Evolutionary conservation across 2,888 invertebrate genomes (phyloP).

Genomic region (Drosophila birchii): DNA sequence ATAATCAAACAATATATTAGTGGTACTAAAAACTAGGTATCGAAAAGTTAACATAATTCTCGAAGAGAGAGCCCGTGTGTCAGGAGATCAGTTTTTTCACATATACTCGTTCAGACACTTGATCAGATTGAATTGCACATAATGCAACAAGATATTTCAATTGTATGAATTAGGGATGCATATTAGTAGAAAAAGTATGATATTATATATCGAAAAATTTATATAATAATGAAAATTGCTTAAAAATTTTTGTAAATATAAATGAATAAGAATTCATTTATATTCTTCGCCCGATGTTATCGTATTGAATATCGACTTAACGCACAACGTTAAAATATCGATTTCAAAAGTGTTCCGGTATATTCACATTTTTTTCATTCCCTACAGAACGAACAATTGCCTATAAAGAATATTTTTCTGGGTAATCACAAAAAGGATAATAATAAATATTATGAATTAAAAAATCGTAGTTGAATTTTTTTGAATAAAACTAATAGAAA

Average conservation of each 20-base stretch:
- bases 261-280: too few species aligned
- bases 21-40: not conserved
- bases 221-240: not conserved
- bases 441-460: not conserved
- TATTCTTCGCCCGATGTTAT: too few species aligned
- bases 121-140: not conserved
- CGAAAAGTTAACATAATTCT: not conserved
- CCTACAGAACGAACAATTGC: too few species aligned
- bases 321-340: not conserved
- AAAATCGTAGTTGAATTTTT: not conserved
- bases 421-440: too few species aligned
- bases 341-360: not conserved
- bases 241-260: not conserved
- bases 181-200: not conserved
- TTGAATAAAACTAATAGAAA: not conserved
- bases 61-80: not conserved
- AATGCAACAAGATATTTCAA: not conserved
- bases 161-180: not conserved
- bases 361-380: too few species aligned
- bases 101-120: not conserved
- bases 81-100: conserved; percentile 6
- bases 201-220: not conserved
- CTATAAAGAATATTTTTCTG: too few species aligned
- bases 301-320: not conserved
- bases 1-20: not conserved